phyloP scores from a whole-genome alignment of 2,113 vertebrate genomes.

The Alligator sinensis region DNA sequence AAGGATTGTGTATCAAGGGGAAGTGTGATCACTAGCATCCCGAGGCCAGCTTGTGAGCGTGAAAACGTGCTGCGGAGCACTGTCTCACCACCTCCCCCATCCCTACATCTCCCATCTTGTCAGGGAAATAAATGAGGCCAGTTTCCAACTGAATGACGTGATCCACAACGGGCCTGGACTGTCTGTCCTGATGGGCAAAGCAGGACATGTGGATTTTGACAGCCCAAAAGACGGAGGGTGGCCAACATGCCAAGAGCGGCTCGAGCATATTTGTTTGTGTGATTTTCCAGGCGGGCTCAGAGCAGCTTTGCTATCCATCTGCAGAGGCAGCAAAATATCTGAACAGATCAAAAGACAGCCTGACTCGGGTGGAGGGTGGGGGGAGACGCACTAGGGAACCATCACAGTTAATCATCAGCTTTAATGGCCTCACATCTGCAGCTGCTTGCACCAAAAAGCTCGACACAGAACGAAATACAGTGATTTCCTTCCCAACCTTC shows the following conservation, averaged over 20 bases:
- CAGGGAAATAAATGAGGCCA: neutral
- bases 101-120: neutral
- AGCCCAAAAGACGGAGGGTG: neutral
- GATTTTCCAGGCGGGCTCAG: neutral
- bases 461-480: fast-evolving
- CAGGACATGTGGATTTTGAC: neutral
- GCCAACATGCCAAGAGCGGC: neutral
- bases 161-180: neutral
- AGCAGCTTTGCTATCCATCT: neutral
- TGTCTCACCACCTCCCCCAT: fast-evolving
- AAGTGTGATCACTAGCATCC: fast-evolving
- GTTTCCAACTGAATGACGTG: neutral
- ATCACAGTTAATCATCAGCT: neutral
- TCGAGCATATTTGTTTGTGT: neutral
- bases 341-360: conserved; percentile 2
- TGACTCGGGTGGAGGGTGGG: neutral
- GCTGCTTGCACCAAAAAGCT: neutral
- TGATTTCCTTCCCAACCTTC: neutral
- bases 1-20: fast-evolving
- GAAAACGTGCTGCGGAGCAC: fast-evolving
- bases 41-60: fast-evolving
- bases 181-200: neutral
- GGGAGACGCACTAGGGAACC: neutral
- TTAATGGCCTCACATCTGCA: neutral
- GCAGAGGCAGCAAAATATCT: neutral